These are phyloP conservation scores for Lepidurus packardi DNA, from an alignment of 1,140 invertebrate species.

Conservation along the genomic window DNA sequence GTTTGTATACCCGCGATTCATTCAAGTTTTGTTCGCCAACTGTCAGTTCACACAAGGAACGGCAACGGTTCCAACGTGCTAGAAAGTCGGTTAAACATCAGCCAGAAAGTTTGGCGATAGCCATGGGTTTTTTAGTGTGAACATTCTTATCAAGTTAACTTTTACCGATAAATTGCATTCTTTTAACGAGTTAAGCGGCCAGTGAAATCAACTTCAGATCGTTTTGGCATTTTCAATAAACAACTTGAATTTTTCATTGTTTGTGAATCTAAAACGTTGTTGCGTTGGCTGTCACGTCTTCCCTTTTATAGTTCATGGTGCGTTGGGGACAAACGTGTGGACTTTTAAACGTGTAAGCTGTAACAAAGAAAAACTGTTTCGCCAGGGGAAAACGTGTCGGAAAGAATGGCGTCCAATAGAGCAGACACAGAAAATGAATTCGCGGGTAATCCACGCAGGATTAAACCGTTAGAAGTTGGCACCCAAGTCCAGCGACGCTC, in stretches of 20 bases:
- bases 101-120: neutral
- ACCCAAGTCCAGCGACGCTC: neutral
- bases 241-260: neutral
- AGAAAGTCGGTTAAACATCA: neutral
- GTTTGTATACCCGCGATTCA: neutral
- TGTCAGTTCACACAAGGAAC: conserved; percentile 18
- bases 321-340: neutral
- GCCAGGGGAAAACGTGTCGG: neutral
- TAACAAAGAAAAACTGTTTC: neutral
- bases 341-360: neutral
- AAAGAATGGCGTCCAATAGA: neutral
- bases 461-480: neutral
- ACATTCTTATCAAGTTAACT: neutral
- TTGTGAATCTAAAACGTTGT: neutral
- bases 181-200: too few relatives aligned
- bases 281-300: neutral
- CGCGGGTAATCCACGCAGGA: neutral
- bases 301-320: neutral
- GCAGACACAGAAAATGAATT: neutral
- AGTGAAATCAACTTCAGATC: too few relatives aligned
- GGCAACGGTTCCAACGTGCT: conserved; percentile 13
- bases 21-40: conserved; percentile 5
- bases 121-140: neutral
- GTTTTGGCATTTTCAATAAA: too few relatives aligned
- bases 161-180: neutral